These are phyloP conservation scores for Mycteria americana DNA, from an alignment of 2,797 vertebrate species.

Conservation along the genomic window DNA sequence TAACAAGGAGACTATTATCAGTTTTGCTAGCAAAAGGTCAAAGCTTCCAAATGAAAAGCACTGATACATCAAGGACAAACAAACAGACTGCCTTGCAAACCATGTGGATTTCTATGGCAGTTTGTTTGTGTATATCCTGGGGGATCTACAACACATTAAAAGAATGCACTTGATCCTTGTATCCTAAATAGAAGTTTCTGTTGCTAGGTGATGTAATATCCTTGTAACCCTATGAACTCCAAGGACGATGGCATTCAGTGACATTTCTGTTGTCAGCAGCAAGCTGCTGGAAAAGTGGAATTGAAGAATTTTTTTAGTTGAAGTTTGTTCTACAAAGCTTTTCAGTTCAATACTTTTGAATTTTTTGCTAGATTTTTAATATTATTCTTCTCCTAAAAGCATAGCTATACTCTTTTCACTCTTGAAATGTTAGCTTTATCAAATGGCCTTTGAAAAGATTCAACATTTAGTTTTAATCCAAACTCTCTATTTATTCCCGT, in stretches of 20 bases:
- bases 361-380: neutral
- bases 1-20: neutral
- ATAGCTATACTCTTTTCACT: neutral
- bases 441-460: constrained; percentile 41
- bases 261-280: neutral
- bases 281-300: neutral
- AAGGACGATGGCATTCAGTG: constrained; percentile 1
- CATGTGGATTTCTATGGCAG: neutral
- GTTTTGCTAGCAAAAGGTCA: constrained; percentile 30
- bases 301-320: neutral
- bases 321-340: neutral
- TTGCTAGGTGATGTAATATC: constrained; percentile 53
- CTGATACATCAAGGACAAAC: constrained; percentile 27
- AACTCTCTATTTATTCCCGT: constrained; percentile 9
- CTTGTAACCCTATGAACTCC: neutral
- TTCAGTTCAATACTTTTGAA: neutral
- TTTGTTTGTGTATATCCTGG: constrained; percentile 21
- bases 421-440: neutral
- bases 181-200: constrained; percentile 27
- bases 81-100: neutral
- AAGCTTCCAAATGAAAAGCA: constrained; percentile 17
- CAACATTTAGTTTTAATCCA: constrained; percentile 34
- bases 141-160: constrained; percentile 27
- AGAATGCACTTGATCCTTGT: constrained; percentile 37
- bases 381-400: neutral